phyloP scores from a whole-genome alignment of 2,888 invertebrate genomes.

The Bellardia pandia region DNA sequence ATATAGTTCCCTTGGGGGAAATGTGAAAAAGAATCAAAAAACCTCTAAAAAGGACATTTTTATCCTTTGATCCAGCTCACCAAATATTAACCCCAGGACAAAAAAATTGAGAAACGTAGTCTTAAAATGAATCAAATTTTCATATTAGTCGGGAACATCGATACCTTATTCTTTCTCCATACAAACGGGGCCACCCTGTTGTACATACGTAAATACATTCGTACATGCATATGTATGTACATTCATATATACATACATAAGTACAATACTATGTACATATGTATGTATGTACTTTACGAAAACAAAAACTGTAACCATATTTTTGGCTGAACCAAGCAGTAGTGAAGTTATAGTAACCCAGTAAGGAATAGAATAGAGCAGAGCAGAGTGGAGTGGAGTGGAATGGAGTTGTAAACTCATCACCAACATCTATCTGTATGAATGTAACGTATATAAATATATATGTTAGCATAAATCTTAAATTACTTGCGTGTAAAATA shows the following conservation, averaged over 20 bases:
- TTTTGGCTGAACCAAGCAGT: constrained; percentile 5
- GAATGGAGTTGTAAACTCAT: neutral
- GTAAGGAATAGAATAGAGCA: neutral
- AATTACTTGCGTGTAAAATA: constrained; percentile 16
- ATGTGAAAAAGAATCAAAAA: too few species aligned
- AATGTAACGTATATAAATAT: neutral
- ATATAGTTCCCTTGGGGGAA: too few species aligned
- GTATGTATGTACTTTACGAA: neutral
- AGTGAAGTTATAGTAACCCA: neutral
- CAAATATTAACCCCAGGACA: too few species aligned
- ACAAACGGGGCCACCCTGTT: too few species aligned
- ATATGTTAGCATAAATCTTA: constrained; percentile 18
- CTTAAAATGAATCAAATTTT: too few species aligned
- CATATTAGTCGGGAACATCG: too few species aligned
- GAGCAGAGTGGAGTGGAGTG: too few species aligned
- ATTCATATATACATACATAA: neutral
- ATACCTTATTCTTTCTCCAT: too few species aligned
- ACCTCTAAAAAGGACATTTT: too few species aligned
- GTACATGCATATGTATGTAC: neutral
- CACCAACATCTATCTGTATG: constrained; percentile 18
- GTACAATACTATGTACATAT: neutral
- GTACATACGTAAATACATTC: neutral
- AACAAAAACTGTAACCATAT: constrained; percentile 14
- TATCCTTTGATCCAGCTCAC: too few species aligned
- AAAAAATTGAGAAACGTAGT: too few species aligned